Evolutionary conservation across 2,888 invertebrate species (phyloP), one percentile per base, ranked within the genome.

Genomic region (Mesochorus sp.): DNA sequence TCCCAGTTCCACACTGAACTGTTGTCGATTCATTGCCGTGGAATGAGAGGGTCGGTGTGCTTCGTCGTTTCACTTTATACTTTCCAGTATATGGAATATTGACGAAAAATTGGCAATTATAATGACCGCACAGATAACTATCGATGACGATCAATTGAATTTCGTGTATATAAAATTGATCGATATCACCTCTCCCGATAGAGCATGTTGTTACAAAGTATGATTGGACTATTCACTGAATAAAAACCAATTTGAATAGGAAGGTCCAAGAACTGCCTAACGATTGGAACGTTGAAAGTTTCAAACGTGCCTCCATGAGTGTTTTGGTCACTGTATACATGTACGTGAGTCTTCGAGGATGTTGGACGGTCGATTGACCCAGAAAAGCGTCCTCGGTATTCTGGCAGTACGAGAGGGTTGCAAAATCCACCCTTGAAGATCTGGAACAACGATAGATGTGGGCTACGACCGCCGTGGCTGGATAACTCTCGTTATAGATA

Each of bases 381-480:
- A 80, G 79, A 83, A 82, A 77, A 72, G 3, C 57, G 14, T 34
- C 26, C 59, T 42, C 12, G 51, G 61, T 31, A 66, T 21, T 37
- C 26, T 14, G 39, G 14, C 17, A 34, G 26, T 19, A 14, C 21
- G 19, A 31, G 34, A 53, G 39, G 47, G 55, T 62, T 55, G 34
- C 19, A 34, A 6, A 34, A 26, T 34, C 24, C 55, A 5, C 10
- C 31, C 1, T 37, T 28, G n/a, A 21, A 84, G 85, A 86, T 86
- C 81, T 85, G 76, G 85, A 79, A 71, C 86, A 71, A 53, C 81
- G 86, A 85, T 85, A 82, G 78, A 72, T 72, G 44, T 49, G n/a
- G 34, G 44, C 37, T 21, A 34, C 28, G 57, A 42, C 10, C 10
- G 14, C 24, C 12, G 6, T 14, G 6, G 24, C 44, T 3, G 17